These are phyloP conservation scores for Campylorhamphus procurvoides DNA, from an alignment of 2,113 vertebrate genomes.

Conservation along the genomic window DNA sequence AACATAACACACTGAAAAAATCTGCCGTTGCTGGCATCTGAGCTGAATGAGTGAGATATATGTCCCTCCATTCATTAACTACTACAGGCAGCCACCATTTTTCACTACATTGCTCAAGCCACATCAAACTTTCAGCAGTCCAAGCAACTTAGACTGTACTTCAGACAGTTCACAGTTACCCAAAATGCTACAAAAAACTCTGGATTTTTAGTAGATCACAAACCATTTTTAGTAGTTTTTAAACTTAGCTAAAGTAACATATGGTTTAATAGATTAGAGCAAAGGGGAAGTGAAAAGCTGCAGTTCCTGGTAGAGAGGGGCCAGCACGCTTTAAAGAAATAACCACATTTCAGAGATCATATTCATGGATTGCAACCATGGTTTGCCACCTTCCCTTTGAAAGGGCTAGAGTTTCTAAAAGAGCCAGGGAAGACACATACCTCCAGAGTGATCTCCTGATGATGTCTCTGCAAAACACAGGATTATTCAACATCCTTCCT, in stretches of 20 bases:
- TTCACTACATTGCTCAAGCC: background rate
- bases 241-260: background rate
- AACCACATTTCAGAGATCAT: background rate
- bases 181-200: background rate
- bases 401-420: background rate
- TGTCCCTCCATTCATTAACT: background rate
- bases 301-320: background rate
- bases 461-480: background rate
- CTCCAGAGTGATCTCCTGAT: background rate
- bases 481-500: background rate
- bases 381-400: background rate
- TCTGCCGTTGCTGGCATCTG: background rate
- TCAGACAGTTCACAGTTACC: background rate
- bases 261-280: background rate
- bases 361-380: background rate
- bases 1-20: background rate
- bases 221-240: background rate
- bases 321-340: background rate
- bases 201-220: background rate
- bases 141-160: background rate
- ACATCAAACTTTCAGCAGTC: background rate
- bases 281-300: background rate
- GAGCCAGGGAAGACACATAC: background rate
- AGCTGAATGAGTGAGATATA: background rate
- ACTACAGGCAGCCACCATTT: background rate